phyloP scores from a whole-genome alignment of 1,140 invertebrate genomes.

The Neuroterus valhalla region DNA sequence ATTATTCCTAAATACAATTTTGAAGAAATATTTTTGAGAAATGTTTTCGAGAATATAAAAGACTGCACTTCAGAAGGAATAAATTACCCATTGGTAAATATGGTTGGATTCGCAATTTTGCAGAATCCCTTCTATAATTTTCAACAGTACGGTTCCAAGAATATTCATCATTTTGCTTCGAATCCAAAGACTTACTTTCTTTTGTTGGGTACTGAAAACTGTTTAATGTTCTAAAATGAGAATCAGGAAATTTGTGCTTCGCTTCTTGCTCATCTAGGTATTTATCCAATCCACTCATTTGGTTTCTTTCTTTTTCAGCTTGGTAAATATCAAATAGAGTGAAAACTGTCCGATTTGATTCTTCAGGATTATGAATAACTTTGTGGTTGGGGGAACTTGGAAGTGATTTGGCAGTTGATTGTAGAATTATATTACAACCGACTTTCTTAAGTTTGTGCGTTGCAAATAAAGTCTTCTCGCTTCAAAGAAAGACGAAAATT shows the following conservation, averaged over 20 bases:
- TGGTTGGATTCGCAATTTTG: background rate
- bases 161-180: background rate
- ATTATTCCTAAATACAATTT: conserved; percentile 39
- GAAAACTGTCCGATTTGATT: background rate
- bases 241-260: background rate
- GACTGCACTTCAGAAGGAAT: conserved; percentile 29
- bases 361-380: background rate
- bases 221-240: conserved; percentile 9
- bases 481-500: conserved; percentile 20
- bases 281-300: conserved; percentile 9
- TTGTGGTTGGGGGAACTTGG: conserved; percentile 2
- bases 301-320: conserved; percentile 2
- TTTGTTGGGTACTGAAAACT: conserved; percentile 9
- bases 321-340: conserved; percentile 1
- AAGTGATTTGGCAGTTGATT: conserved; percentile 16
- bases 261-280: conserved; percentile 15
- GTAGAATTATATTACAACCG: conserved; percentile 8
- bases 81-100: conserved; percentile 1
- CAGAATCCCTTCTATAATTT: conserved; percentile 20
- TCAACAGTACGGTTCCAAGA: conserved; percentile 29
- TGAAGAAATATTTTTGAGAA: conserved; percentile 26
- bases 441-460: background rate
- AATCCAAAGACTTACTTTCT: background rate
- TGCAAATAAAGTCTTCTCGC: background rate
- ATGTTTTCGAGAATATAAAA: conserved; percentile 2